Base-by-base conservation (phyloP, 1,140 invertebrate genomes). In the Hermetia illucens region DNA sequence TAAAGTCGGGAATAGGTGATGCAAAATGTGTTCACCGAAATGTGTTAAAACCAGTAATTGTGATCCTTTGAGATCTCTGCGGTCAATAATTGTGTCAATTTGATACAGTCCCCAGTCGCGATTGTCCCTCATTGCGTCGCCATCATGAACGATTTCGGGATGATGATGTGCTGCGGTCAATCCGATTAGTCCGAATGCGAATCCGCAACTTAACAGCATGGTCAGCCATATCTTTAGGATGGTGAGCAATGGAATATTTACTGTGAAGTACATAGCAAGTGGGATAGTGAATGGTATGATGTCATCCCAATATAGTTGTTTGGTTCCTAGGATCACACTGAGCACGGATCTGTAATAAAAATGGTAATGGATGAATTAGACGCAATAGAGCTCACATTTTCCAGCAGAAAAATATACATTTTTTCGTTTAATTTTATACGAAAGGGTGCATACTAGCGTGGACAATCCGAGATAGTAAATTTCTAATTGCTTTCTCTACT, bases 101-200 rank as follows among this genome's bases (percentile, higher is more conserved):
- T 86, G 77, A 45, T 74, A 68, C n/a, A 86, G 54, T 3, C 81
- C 83, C 82, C 83, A 88, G 50, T 88, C 83, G 2, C 68, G 51
- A 41, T 72, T 68, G 13, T 63, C 38, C 2, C 53, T 43, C 3
- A 68, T 48, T 42, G 68, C 61, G 52, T 88, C 84, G 2, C 84
- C 83, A 51, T 88, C 83, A 47, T 88, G 84, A 44, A 82, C 82
- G 33, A 82, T 77, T 4, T 80, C 68, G 0, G 82, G 81, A 62
- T 83, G 79, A 60, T 87, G 83, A 68, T 89, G 84, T 21, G 74
- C 80, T 3, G 79, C 84, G 46, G 75, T 82, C 0, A 83, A 43
- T 5, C 79, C 83, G 29, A 84, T 70, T 1, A 69, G 49, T 8
- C 49, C 57, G 51, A 86, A 82, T 3, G 71, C 40, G 21, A 76